A percentile compares a stretch with the other conserved stretches of the same genome.
Evolutionary conservation across 2,888 invertebrate genomes (phyloP).

Genomic region (Tachina grossa): DNA sequence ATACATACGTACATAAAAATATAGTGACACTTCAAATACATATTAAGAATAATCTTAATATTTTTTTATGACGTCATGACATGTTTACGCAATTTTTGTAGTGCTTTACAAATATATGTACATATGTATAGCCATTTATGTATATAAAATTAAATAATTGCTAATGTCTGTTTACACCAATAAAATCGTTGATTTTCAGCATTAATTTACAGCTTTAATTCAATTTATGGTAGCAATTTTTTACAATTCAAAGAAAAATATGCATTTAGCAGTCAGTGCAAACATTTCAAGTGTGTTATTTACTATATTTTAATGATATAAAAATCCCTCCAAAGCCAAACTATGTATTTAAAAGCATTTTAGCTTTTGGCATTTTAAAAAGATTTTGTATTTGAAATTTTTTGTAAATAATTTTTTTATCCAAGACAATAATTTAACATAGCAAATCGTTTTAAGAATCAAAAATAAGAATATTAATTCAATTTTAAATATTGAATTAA

Average conservation of each 20-base stretch:
- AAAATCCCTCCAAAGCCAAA: not conserved
- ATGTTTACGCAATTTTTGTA: slow-evolving; percentile 21
- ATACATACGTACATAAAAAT: not conserved
- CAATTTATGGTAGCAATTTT: not conserved
- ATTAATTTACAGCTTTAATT: slow-evolving; percentile 14
- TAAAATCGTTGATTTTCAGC: slow-evolving; percentile 13
- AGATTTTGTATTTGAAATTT: not conserved
- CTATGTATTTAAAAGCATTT: not conserved
- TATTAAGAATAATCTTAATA: slow-evolving; percentile 28
- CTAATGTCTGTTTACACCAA: not conserved
- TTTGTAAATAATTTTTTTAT: too few relatives aligned
- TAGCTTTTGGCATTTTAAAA: not conserved
- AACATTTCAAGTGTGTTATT: not conserved
- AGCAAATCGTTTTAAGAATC: not conserved
- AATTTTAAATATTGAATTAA: too few relatives aligned
- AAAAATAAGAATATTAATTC: not conserved
- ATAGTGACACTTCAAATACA: slow-evolving; percentile 13
- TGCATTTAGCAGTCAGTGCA: not conserved
- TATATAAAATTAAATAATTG: slow-evolving; percentile 5
- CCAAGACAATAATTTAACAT: not conserved
- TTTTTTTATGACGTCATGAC: slow-evolving; percentile 10
- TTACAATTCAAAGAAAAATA: not conserved
- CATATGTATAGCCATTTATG: not conserved
- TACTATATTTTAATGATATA: not conserved
- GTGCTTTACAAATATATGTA: not conserved